These are phyloP conservation scores for Drosophila arizonae DNA, from an alignment of 1,140 invertebrate genomes.

Conservation along the genomic window DNA sequence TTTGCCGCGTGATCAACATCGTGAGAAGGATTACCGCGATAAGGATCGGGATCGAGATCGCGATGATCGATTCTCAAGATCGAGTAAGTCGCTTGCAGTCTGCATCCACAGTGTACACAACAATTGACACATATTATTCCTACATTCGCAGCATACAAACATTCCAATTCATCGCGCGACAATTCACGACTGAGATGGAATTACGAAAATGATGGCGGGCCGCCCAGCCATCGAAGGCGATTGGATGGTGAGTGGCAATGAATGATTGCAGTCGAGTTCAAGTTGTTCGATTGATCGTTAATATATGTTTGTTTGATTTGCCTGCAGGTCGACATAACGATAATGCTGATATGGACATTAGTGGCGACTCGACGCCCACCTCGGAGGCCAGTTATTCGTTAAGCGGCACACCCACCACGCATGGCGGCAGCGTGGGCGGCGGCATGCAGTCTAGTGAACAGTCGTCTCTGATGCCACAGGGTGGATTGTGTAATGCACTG, in stretches of 20 bases:
- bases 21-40: conserved; percentile 83
- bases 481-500: conserved; percentile 84
- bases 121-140: background rate
- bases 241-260: conserved; percentile 67
- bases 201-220: conserved; percentile 79
- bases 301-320: background rate
- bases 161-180: conserved; percentile 88
- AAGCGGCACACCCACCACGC: conserved; percentile 77
- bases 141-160: conserved; percentile 86
- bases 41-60: conserved; percentile 84
- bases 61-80: conserved; percentile 83
- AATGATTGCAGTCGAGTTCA: background rate
- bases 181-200: conserved; percentile 83
- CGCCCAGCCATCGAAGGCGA: conserved; percentile 80
- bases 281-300: background rate
- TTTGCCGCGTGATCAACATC: conserved; percentile 84
- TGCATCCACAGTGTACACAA: background rate
- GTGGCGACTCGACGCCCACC: conserved; percentile 91
- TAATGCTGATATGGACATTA: conserved; percentile 92
- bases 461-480: conserved; percentile 33
- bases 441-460: conserved; percentile 41
- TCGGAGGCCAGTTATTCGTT: conserved; percentile 86
- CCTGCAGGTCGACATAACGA: conserved; percentile 71
- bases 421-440: conserved; percentile 48
- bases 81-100: conserved; percentile 53